Base-by-base conservation (phyloP, 2,113 vertebrate genomes). In the Zosterops borbonicus region DNA sequence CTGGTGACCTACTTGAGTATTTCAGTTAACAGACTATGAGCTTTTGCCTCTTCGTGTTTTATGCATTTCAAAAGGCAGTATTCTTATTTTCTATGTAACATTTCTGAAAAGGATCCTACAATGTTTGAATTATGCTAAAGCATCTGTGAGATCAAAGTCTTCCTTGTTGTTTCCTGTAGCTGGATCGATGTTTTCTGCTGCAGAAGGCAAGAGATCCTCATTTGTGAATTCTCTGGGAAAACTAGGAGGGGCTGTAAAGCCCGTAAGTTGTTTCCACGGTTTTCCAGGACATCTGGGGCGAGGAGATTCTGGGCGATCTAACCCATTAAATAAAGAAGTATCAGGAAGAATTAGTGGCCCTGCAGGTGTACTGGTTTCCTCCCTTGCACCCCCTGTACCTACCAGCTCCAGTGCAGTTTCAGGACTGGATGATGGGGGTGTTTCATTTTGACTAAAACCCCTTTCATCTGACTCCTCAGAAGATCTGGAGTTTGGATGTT, bases 251-350 rank as follows among this genome's bases (percentile, higher is more conserved):
- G 27, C 53, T 77, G 59, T 9, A 71, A 79, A 59, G 53, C 42
- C 69, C 31, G 24, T 47, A 68, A 83, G 56, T 92, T 82, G 85
- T 94, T 99, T 99, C 99, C 99, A 99, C 75, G 98, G 98, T 76
- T 97, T 98, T 89, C 98, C 98, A 9, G 99, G 99, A 94, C 99
- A 99, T 91, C 97, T 98, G 37, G 98, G 96, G 24, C 28, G 67
- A 31, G 41, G 35, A 83, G 91, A 74, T 78, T 94, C 96, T 59
- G 95, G n/a, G 18, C 9, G 92, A 94, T 96, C 97, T 86, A 96
- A 90, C 12, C 25, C 60, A 31, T 96, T 79, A 96, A 94, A 95
- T 52, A 92, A 70, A 96, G 92, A 83, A 78, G 15, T 60, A 64
- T 73, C 52, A 60, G 74, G 35, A 94, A 50, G 25, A 64, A 37